Percentiles rank a stretch among this genome's conserved stretches.
phyloP scores from a whole-genome alignment of 2,888 invertebrate species.

The Pterostichus madidus region DNA sequence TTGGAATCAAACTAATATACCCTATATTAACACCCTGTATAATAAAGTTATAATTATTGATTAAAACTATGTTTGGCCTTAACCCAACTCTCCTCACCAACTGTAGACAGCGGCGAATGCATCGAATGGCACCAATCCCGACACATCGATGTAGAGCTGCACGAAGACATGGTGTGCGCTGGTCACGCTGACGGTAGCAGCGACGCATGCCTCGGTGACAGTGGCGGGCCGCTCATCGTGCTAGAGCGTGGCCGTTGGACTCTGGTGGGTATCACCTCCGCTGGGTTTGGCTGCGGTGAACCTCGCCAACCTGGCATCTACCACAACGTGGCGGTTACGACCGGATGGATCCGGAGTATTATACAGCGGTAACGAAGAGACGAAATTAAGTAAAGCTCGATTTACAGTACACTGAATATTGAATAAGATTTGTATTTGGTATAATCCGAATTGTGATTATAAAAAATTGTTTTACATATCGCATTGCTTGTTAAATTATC shows the following conservation, averaged over 20 bases:
- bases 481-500: too few species aligned
- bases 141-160: conserved; percentile 87
- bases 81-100: too few species aligned
- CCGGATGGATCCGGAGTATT: conserved; percentile 84
- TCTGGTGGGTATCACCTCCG: conserved; percentile 90
- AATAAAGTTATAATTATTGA: too few species aligned
- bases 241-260: conserved; percentile 86
- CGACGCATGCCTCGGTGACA: conserved; percentile 91
- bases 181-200: conserved; percentile 90
- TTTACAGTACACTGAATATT: too few species aligned
- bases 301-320: conserved; percentile 93
- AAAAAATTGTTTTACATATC: too few species aligned
- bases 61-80: too few species aligned
- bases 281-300: conserved; percentile 92
- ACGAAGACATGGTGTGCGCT: conserved; percentile 90
- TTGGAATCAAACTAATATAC: too few species aligned
- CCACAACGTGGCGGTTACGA: conserved; percentile 87
- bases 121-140: conserved; percentile 90
- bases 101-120: conserved; percentile 85
- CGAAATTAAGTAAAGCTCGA: too few species aligned
- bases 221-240: conserved; percentile 88
- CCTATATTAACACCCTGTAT: too few species aligned
- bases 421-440: too few species aligned
- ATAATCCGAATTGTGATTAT: too few species aligned
- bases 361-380: conserved; percentile 72